Percentiles rank a stretch among this genome's conserved stretches.
phyloP scores from a whole-genome alignment of 2,113 vertebrate genomes.

The Corvus moneduloides region DNA sequence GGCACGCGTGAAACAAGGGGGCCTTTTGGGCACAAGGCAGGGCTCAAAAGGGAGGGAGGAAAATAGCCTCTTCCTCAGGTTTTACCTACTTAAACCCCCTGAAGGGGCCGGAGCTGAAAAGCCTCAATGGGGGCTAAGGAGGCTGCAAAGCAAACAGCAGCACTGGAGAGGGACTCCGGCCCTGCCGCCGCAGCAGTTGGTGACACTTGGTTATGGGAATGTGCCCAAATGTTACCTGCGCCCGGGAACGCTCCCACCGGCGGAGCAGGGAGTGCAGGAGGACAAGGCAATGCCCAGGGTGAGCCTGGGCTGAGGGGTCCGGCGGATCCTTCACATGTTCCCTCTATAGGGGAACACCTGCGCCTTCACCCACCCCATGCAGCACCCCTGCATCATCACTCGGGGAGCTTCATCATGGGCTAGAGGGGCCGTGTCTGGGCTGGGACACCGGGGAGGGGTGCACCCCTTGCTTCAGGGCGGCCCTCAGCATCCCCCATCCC shows the following conservation, averaged over 20 bases:
- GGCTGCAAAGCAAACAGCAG: constrained; percentile 71
- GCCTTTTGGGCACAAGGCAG: constrained; percentile 74
- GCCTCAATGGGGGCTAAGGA: constrained; percentile 61
- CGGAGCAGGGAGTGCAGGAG: fast-evolving
- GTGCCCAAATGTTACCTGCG: constrained; percentile 73
- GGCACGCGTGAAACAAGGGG: constrained; percentile 86
- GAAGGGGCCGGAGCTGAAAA: constrained; percentile 68
- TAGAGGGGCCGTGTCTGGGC: fast-evolving
- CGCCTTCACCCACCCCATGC: fast-evolving
- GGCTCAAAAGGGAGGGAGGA: constrained; percentile 74
- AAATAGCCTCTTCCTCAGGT: constrained; percentile 78
- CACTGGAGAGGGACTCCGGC: constrained; percentile 57
- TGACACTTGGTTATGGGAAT: constrained; percentile 74
- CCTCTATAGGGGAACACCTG: fast-evolving
- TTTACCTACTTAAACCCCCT: constrained; percentile 74
- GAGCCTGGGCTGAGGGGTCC: background rate
- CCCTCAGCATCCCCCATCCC: too few species aligned
- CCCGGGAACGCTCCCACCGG: background rate
- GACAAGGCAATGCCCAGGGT: fast-evolving
- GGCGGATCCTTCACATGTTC: fast-evolving
- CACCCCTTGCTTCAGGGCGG: background rate
- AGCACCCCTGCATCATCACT: background rate
- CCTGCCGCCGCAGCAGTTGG: constrained; percentile 37
- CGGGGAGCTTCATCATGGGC: fast-evolving
- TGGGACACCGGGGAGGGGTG: background rate